Percentiles rank a stretch among this genome's conserved stretches.
Conservation (phyloP, 2,797 vertebrate genomes). For the Melopsittacus undulatus region DNA sequence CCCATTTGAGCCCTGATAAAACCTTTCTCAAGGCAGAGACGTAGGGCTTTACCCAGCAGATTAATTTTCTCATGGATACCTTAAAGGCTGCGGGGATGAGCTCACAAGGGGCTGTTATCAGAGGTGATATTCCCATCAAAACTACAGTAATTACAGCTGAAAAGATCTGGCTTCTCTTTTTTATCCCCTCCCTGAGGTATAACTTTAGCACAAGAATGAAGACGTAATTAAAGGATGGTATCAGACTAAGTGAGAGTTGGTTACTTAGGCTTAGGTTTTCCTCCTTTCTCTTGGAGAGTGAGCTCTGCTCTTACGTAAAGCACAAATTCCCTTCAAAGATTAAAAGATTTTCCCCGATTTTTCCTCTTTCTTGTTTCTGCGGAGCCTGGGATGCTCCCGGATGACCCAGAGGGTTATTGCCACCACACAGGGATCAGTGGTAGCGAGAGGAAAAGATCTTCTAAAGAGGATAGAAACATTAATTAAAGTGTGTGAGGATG, state of each 20-base stretch:
- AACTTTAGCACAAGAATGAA: constrained; percentile 19
- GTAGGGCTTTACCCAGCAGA: background rate
- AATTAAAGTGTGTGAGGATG: background rate
- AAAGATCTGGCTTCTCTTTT: background rate
- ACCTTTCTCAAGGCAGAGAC: accelerated
- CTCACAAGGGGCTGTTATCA: background rate
- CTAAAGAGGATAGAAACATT: background rate
- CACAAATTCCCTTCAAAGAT: background rate
- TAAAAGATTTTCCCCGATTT: constrained; percentile 36
- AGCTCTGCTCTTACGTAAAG: constrained; percentile 7
- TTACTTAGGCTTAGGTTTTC: constrained; percentile 24
- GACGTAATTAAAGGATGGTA: constrained; percentile 68
- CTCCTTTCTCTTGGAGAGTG: background rate
- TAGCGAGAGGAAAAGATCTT: background rate
- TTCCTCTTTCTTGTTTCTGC: background rate
- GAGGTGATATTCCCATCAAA: constrained; percentile 56
- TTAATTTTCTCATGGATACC: constrained; percentile 28
- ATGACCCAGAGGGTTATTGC: background rate
- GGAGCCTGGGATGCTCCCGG: background rate
- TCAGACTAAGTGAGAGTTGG: background rate
- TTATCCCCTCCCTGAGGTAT: background rate
- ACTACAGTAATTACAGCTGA: constrained; percentile 62
- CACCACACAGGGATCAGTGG: accelerated
- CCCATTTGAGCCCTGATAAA: background rate
- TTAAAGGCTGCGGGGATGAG: constrained; percentile 42